Evolutionary conservation across 64 coral and sea anemone species (phyloP), one percentile per base, ranked within the genome.

Genomic region (Dendronephthya gigantea): DNA sequence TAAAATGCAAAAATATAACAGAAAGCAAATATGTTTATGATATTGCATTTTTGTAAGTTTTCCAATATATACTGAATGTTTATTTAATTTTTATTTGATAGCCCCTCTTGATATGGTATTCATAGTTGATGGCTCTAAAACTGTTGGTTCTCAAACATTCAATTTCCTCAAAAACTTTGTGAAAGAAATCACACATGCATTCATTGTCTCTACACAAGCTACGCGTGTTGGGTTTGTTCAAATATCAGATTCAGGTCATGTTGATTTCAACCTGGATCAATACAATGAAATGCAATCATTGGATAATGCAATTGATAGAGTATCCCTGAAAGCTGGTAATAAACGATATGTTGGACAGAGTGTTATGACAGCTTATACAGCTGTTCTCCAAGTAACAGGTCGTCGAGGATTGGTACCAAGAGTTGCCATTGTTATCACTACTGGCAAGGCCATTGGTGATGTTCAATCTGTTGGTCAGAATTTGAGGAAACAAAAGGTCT

Each of bases 31-130:
- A n/a, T n/a, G n/a, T n/a, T n/a, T n/a, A n/a, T n/a, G n/a, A n/a
- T n/a, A n/a, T n/a, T n/a, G n/a, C 50, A 52, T 1, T 52, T 52
- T 52, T 8, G 1, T 22, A 12, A 52, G 50, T 52, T 12, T 12
- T 16, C 23, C 1, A 62, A 62, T n/a, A 19, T 22, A n/a, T n/a
- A 62, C 25, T n/a, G 17, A n/a, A 19, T 62, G 19, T 62, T 27
- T 5, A 16, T 62, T 62, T 23, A 62, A 62, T 27, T n/a, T 23
- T 1, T 62, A 22, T 62, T 33, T 79, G 11, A 11, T 29, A 79
- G 72, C 72, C 36, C 72, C 72, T 28, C 36, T 79, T 79, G 72
- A 79, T 34, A 34, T 79, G 32, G 72, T 79, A 13, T 79, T 79
- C 36, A 34, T 79, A 15, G 72, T 79, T 0, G 72, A 79, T 39